These are phyloP conservation scores for Himantopus leucocephalus DNA, from an alignment of 2,113 vertebrate genomes.

Conservation along the genomic window DNA sequence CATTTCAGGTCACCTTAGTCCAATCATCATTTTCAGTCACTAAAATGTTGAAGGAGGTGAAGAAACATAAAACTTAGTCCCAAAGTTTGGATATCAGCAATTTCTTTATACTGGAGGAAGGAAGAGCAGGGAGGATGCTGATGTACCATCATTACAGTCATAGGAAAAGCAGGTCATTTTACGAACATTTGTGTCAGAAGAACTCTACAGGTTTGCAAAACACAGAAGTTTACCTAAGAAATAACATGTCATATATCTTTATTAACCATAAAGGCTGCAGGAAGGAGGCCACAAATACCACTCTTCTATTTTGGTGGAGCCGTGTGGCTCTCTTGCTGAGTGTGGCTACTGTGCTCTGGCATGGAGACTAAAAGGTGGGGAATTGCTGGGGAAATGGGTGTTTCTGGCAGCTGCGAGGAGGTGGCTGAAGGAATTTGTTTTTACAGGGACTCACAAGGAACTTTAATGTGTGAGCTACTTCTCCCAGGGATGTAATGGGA, in stretches of 20 bases:
- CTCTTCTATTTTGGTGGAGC: neutral
- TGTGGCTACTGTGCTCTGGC: neutral
- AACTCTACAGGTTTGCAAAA: neutral
- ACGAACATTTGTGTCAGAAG: neutral
- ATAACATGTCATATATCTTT: neutral
- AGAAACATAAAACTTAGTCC: neutral
- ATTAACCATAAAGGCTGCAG: neutral
- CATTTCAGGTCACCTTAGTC: neutral
- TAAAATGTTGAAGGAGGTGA: neutral
- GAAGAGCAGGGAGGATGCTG: neutral
- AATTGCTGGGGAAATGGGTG: neutral
- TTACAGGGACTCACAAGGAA: neutral
- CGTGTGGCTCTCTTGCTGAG: neutral
- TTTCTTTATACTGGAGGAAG: neutral
- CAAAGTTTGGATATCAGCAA: neutral
- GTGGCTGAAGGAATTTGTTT: conserved; percentile 8
- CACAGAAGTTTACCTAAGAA: neutral
- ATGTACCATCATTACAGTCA: neutral
- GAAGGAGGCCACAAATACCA: neutral
- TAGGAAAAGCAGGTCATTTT: neutral
- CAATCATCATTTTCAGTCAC: neutral
- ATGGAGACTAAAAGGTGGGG: neutral
- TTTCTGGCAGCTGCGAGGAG: neutral
- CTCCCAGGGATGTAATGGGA: conserved; percentile 15
- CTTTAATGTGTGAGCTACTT: conserved; percentile 3